Evolutionary conservation across 1,140 invertebrate species (phyloP).

Genomic region (Platorchestia sp.): DNA sequence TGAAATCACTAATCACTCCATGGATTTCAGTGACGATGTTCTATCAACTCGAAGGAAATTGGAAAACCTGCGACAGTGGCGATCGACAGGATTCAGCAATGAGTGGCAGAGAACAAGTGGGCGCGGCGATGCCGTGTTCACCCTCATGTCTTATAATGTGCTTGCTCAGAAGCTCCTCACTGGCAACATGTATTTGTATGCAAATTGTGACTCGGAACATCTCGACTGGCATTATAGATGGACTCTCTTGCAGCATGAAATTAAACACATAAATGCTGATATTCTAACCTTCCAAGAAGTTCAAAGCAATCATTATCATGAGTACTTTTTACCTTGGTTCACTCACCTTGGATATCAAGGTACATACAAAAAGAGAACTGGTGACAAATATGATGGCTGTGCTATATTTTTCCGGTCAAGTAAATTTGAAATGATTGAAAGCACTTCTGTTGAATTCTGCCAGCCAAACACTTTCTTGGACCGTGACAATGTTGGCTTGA

Average conservation of each 20-base stretch:
- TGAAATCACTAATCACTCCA: background rate
- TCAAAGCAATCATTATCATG: constrained; percentile 80
- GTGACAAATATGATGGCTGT: constrained; percentile 82
- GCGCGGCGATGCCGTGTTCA: constrained; percentile 69
- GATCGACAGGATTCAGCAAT: constrained; percentile 56
- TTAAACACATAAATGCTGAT: constrained; percentile 80
- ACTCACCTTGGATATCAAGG: constrained; percentile 75
- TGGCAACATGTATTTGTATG: constrained; percentile 83
- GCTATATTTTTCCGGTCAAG: constrained; percentile 83
- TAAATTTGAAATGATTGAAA: constrained; percentile 77
- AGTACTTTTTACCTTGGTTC: constrained; percentile 74
- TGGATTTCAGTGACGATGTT: constrained; percentile 56
- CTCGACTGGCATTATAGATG: constrained; percentile 82
- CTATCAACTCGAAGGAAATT: constrained; percentile 10
- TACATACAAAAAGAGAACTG: constrained; percentile 82
- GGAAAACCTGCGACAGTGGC: constrained; percentile 59
- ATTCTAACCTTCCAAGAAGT: constrained; percentile 90
- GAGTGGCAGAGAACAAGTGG: constrained; percentile 3
- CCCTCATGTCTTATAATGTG: constrained; percentile 86
- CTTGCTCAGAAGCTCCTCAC: constrained; percentile 86
- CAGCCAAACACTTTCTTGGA: constrained; percentile 77
- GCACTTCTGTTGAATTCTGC: constrained; percentile 77
- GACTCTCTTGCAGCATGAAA: constrained; percentile 79
- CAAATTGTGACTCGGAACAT: constrained; percentile 74
- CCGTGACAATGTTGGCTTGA: constrained; percentile 88